phyloP scores from a whole-genome alignment of 2,113 vertebrate genomes.

The Stomatorhinus ivindoensis region DNA sequence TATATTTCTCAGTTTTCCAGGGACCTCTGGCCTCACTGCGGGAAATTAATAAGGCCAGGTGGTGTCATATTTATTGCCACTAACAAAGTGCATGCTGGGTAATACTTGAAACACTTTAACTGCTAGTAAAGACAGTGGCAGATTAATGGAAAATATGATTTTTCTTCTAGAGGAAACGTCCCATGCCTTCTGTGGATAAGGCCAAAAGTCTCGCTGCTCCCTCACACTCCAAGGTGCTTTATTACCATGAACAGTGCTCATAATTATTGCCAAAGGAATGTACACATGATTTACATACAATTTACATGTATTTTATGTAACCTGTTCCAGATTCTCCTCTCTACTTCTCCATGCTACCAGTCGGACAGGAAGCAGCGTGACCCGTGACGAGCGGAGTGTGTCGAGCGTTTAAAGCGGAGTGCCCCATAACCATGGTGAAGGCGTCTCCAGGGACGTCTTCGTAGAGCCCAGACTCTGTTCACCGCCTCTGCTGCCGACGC shows the following conservation, averaged over 20 bases:
- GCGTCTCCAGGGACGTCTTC: background rate
- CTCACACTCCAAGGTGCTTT: slow-evolving; percentile 9
- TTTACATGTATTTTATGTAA: background rate
- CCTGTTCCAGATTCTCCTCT: background rate
- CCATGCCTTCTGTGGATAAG: background rate
- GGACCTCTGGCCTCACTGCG: background rate
- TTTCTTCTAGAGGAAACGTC: background rate
- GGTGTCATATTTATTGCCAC: background rate
- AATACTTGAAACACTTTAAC: slow-evolving; percentile 5
- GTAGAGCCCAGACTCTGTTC: background rate
- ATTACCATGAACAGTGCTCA: background rate
- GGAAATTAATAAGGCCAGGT: slow-evolving; percentile 2
- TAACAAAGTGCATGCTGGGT: slow-evolving; percentile 9
- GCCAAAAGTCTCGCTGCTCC: background rate
- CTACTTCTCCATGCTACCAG: background rate
- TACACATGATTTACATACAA: background rate
- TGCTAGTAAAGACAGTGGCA: background rate
- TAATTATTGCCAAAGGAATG: slow-evolving; percentile 2
- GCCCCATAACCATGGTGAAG: background rate
- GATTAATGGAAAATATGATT: background rate
- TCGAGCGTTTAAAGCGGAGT: background rate
- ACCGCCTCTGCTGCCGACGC: background rate
- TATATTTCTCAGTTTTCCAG: background rate
- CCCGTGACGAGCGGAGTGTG: background rate
- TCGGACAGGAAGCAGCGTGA: background rate